Conservation (phyloP, 2,113 vertebrate species). For the Paraplagusia blochii region DNA sequence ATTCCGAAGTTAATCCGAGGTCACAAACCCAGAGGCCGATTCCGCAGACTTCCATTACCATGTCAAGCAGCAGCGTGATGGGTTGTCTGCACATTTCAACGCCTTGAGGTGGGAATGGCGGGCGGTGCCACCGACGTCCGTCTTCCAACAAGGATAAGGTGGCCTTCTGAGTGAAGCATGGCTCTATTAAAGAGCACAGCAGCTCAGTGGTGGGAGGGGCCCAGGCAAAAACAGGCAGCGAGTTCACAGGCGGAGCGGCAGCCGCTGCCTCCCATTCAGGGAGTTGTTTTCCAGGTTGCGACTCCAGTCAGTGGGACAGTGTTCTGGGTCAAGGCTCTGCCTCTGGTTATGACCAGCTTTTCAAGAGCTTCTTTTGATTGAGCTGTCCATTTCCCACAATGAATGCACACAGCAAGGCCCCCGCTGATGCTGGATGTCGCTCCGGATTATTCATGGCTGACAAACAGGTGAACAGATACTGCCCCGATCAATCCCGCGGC, state of each 20-base stretch:
- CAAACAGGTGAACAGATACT: slow-evolving; percentile 64
- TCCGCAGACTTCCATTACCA: slow-evolving; percentile 59
- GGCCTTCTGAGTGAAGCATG: slow-evolving; percentile 72
- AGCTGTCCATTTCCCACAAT: slow-evolving; percentile 70
- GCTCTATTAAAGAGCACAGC: slow-evolving; percentile 62
- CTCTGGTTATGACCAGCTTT: slow-evolving; percentile 63
- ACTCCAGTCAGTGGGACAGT: slow-evolving; percentile 55
- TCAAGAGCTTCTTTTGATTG: slow-evolving; percentile 74
- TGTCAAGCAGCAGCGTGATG: slow-evolving; percentile 62
- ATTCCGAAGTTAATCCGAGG: slow-evolving; percentile 35
- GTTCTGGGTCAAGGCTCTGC: slow-evolving; percentile 74
- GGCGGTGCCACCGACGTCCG: slow-evolving; percentile 45
- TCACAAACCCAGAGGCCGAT: slow-evolving; percentile 48
- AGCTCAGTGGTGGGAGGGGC: too few relatives aligned
- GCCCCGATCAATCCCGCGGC: slow-evolving; percentile 67
- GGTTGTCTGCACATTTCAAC: slow-evolving; percentile 41
- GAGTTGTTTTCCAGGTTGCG: slow-evolving; percentile 40
- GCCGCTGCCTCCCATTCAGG: slow-evolving; percentile 39
- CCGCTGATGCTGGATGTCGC: slow-evolving; percentile 58
- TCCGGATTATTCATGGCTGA: slow-evolving; percentile 76
- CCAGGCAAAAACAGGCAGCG: slow-evolving; percentile 3
- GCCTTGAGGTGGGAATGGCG: slow-evolving; percentile 32
- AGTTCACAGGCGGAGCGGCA: slow-evolving; percentile 33
- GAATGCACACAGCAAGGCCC: slow-evolving; percentile 66
- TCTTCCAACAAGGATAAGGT: slow-evolving; percentile 62